A percentile compares a stretch with the other conserved stretches of the same genome.
These are phyloP conservation scores for Exocentrus adspersus DNA, from an alignment of 2,888 invertebrate species.

Conservation along the genomic window DNA sequence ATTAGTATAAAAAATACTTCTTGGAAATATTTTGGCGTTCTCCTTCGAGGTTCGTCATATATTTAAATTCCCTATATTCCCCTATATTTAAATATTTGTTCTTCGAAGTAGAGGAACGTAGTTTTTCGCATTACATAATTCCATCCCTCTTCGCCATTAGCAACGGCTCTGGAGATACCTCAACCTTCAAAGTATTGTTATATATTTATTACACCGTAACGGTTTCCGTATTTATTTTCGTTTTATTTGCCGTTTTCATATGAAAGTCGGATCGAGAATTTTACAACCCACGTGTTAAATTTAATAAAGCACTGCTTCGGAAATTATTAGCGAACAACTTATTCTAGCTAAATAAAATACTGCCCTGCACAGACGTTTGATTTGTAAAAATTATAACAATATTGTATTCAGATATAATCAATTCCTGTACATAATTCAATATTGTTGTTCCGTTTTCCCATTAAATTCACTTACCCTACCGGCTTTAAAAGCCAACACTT, in stretches of 20 bases:
- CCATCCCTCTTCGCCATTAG: background rate
- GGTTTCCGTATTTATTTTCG: background rate
- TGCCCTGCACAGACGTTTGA: no score
- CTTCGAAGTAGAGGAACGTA: background rate
- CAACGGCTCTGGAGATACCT: background rate
- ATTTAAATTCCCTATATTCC: background rate
- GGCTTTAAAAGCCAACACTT: slow-evolving; percentile 4
- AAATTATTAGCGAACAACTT: no score
- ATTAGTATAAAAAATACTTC: no score
- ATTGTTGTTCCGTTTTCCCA: no score
- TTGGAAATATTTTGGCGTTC: background rate
- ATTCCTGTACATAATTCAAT: no score
- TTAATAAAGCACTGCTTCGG: no score
- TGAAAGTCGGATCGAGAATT: background rate
- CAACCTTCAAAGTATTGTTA: background rate
- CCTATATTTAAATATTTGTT: background rate
- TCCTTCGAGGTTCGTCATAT: background rate
- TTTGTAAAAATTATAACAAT: no score
- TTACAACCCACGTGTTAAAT: background rate
- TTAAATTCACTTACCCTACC: slow-evolving; percentile 24
- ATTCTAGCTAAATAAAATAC: no score
- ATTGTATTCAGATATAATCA: no score
- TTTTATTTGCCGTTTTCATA: background rate
- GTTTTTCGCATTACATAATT: background rate
- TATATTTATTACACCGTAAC: background rate